Base-by-base conservation (phyloP, 2,797 vertebrate species). In the Hippopotamyrus pictus region DNA sequence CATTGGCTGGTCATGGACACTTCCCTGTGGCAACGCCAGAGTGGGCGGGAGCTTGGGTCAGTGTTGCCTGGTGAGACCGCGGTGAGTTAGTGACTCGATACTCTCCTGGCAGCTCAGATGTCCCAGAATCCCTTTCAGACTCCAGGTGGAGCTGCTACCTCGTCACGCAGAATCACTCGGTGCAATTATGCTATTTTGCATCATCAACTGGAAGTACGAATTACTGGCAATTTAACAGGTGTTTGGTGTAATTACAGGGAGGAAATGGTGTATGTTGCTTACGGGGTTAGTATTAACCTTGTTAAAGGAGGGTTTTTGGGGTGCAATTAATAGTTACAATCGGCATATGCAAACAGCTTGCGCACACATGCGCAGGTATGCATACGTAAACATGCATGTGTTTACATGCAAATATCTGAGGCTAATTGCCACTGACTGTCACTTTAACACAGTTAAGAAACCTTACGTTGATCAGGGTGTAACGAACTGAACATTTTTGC, bases 211-310 rank as follows among this genome's bases (percentile, higher is more conserved):
- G 25, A 89, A 89, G 41, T 86, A 41, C 51, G 57, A 69, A 69
- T 59, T 62, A 83, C 79, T 59, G 54, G 53, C 59, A 84, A 86
- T 89, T 89, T 89, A 85, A 86, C 59, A 54, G 88, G 76, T 89
- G 57, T 86, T 89, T 69, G 57, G 22, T 53, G 33, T 46, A 89
- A 89, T 89, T 89, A 48, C 83, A 51, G 44, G 19, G 88, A 86
- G 59, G 57, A 89, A 86, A 53, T 53, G 44, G 82, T 89, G 44
- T 48, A 89, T 69, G 54, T 33, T 11, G 53, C 82, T 89, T 82
- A 53, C 12, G 41, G 46, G 14, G 29, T 53, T 89, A 59, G 83
- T 86, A 89, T 86, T 86, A 62, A 57, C 50, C 53, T 37, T 29
- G 17, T 87, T 57, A 41, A 59, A 57, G 82, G 82, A 51, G 82